phyloP scores from a whole-genome alignment of 2,888 invertebrate genomes.

The Eupithecia vulgata region DNA sequence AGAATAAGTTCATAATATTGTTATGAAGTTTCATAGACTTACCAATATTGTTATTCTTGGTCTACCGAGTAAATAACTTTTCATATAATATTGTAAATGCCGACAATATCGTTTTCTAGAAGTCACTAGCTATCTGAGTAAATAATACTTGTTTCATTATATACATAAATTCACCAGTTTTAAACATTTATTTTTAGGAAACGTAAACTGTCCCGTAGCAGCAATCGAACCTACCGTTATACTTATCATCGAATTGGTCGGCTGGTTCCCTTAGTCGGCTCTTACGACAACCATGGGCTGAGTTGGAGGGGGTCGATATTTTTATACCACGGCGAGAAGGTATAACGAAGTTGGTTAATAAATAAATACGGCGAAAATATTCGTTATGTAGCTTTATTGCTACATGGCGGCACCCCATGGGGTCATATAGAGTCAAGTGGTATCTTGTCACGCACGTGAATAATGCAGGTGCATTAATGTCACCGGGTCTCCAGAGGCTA shows the following conservation, averaged over 20 bases:
- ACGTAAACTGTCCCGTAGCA: too few relatives aligned
- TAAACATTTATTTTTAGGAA: too few relatives aligned
- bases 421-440: not conserved
- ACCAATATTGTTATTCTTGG: not conserved
- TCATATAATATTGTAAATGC: not conserved
- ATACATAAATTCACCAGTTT: too few relatives aligned
- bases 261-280: too few relatives aligned
- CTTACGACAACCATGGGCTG: too few relatives aligned
- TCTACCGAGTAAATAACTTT: not conserved
- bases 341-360: not conserved
- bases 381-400: not conserved
- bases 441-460: not conserved
- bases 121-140: too few relatives aligned
- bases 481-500: not conserved
- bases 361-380: not conserved
- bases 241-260: too few relatives aligned
- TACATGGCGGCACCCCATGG: not conserved
- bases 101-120: too few relatives aligned
- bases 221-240: too few relatives aligned
- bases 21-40: not conserved
- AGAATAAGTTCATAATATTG: not conserved
- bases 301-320: too few relatives aligned
- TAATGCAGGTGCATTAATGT: not conserved
- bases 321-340: too few relatives aligned
- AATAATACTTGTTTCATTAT: too few relatives aligned